Evolutionary conservation across 1,140 invertebrate genomes (phyloP), one percentile per base, ranked within the genome.

Genomic region (Caerostris extrusa): DNA sequence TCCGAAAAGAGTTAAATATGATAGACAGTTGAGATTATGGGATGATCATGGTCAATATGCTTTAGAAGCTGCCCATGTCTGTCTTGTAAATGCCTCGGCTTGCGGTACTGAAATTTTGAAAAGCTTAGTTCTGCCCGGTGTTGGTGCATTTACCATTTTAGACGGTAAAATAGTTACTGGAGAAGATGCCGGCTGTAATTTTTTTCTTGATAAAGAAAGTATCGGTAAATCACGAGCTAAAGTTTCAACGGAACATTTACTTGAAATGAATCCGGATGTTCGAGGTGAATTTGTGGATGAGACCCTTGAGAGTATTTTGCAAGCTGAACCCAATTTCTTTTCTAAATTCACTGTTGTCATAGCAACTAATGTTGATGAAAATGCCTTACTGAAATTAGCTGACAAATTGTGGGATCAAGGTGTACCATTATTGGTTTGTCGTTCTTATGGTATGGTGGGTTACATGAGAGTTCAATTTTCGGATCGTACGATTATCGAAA

Each of bases 21-120:
- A 93, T 19, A n/a, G 92, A 81, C 92, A 93, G n/a, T 55, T 93
- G 34, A 98, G 99, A 96, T 97, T 99, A 95, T 99, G 99, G 99
- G 99, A 99, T 93, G 99, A 99, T 96, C 98, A 99, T 96, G 99
- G 99, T 2, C 99, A 99, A 96, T 96, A 97, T 93, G 97, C 97
- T 8, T 96, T 99, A 69, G 99, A 99, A 97, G 96, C 96, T 88
- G 97, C 98, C 56, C 98, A 98, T 96, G 97, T 99, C 95, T 99
- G 99, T 96, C 95, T 99, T 6, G 98, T 99, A 94, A 99, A 99
- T 97, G 98, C 98, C 3, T 99, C 97, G 91, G 98, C 98, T 10
- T 97, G 99, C 88, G 99, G 99, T 58, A 99, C 98, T 71, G 99
- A 99, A 97, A 98, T 98, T 89, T 96, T 99, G 53, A 99, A 99